These are phyloP conservation scores for Euproctis similis DNA, from an alignment of 2,888 invertebrate genomes.

Conservation along the genomic window DNA sequence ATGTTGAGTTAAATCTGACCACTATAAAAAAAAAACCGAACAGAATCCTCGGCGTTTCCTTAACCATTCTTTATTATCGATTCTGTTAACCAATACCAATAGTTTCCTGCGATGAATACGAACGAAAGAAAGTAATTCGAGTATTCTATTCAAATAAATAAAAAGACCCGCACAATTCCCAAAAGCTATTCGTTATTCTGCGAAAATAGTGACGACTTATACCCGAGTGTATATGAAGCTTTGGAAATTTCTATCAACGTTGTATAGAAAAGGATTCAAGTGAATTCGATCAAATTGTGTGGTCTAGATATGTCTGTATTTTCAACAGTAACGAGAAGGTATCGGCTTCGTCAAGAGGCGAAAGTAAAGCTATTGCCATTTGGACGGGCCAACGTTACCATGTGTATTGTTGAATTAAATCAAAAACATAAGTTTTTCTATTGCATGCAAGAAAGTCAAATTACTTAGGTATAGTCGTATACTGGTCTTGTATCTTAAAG, in stretches of 20 bases:
- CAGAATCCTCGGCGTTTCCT: too few species aligned
- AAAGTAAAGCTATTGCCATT: conserved; percentile 1
- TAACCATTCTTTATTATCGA: too few species aligned
- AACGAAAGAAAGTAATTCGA: too few species aligned
- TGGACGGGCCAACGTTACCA: conserved; percentile 6
- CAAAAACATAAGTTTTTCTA: too few species aligned
- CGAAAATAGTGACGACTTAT: neutral
- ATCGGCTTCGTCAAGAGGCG: neutral
- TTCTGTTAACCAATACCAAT: too few species aligned
- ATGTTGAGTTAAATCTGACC: too few species aligned
- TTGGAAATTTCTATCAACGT: neutral
- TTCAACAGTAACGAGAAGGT: neutral
- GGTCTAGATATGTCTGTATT: too few species aligned
- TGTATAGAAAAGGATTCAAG: conserved; percentile 4
- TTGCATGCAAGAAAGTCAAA: too few species aligned
- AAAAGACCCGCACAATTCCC: neutral
- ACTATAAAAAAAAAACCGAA: too few species aligned
- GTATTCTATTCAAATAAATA: neutral
- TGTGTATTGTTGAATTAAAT: conserved; percentile 12
- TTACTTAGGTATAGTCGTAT: too few species aligned
- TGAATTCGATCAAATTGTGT: conserved; percentile 3
- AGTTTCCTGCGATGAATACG: too few species aligned
- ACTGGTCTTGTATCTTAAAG: too few species aligned
- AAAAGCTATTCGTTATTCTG: neutral
- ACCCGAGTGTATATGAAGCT: neutral